A percentile compares a stretch with the other conserved stretches of the same genome.
Conservation (phyloP, 2,113 vertebrate species). For the Sphyrna mokarran region DNA sequence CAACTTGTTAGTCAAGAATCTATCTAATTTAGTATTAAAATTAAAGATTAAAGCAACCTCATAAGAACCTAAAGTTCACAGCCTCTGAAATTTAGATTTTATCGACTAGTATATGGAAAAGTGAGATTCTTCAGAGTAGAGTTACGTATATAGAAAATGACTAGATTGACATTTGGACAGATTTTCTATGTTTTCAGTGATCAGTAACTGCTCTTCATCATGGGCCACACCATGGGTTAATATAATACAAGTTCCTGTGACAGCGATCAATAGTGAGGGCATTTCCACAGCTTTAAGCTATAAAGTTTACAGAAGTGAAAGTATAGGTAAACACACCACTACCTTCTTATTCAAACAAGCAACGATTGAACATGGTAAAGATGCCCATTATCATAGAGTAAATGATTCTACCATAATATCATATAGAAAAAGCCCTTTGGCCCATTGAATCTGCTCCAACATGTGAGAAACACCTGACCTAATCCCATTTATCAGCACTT, state of each 20-base stretch:
- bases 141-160: background rate
- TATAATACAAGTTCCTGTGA: background rate
- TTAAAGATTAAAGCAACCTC: background rate
- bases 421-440: too few species aligned
- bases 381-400: background rate
- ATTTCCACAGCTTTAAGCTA: background rate
- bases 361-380: background rate
- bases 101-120: background rate
- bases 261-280: background rate
- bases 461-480: too few species aligned
- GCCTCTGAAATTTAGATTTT: background rate
- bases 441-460: too few species aligned
- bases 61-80: background rate
- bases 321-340: background rate
- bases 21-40: too few species aligned
- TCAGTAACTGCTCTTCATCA: background rate
- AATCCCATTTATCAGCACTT: too few species aligned
- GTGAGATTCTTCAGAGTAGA: background rate
- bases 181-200: background rate
- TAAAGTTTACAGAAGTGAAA: background rate
- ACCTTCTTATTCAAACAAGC: background rate
- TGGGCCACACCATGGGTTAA: background rate
- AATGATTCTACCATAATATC: too few species aligned
- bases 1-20: too few species aligned
- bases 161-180: background rate